Evolutionary conservation across 2,888 invertebrate species (phyloP).

Genomic region (Melanostoma scalare): DNA sequence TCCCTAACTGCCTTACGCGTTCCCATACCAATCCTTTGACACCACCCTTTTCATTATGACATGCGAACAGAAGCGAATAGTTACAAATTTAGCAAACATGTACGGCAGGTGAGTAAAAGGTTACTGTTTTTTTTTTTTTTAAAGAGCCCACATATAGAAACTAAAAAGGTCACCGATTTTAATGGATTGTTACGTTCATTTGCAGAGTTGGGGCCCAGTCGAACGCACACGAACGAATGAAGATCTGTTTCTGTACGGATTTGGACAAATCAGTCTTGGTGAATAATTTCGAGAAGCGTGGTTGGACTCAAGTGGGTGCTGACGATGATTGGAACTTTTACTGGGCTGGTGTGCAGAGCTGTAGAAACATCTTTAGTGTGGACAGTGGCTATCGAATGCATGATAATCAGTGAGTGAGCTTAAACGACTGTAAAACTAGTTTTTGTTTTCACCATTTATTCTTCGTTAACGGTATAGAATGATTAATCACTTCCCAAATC

Average conservation of each 20-base stretch:
- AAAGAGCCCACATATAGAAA: background rate
- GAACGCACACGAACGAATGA: slow-evolving; percentile 76
- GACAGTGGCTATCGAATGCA: slow-evolving; percentile 96
- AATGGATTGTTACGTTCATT: slow-evolving; percentile 39
- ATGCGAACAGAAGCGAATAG: slow-evolving; percentile 75
- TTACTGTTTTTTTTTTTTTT: no score
- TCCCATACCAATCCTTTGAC: slow-evolving; percentile 15
- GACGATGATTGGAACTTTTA: slow-evolving; percentile 98
- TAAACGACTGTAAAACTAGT: background rate
- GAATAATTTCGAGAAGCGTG: slow-evolving; percentile 95
- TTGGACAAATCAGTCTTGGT: slow-evolving; percentile 96
- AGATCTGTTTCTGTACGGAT: slow-evolving; percentile 81
- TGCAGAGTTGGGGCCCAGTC: slow-evolving; percentile 73
- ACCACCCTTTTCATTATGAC: slow-evolving; percentile 42
- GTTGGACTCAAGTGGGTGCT: slow-evolving; percentile 91
- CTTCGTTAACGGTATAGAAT: slow-evolving; percentile 83
- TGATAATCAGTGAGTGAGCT: slow-evolving; percentile 90
- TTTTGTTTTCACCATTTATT: background rate
- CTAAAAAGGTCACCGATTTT: slow-evolving; percentile 22
- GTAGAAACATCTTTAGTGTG: slow-evolving; percentile 94
- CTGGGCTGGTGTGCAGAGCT: slow-evolving; percentile 96
- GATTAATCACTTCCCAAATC: slow-evolving; percentile 98
- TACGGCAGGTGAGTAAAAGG: slow-evolving; percentile 81
- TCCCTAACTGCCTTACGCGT: slow-evolving; percentile 34
- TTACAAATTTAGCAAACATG: slow-evolving; percentile 79